Conservation (phyloP, 64 coral and sea anemone genomes). For the Montipora foliosa region DNA sequence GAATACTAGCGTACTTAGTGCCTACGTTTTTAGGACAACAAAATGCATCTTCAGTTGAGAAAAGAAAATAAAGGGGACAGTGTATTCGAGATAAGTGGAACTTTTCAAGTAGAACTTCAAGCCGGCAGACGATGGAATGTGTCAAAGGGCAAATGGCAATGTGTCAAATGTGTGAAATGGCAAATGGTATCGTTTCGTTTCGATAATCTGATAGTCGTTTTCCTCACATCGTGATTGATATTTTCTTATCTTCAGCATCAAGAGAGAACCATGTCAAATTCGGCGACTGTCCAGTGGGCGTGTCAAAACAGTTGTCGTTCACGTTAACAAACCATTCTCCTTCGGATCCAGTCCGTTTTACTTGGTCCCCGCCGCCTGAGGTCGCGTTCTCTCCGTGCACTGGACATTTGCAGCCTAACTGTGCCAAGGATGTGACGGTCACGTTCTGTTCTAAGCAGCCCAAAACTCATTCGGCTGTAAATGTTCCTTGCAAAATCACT, state of each 20-base stretch:
- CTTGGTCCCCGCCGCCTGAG: conserved; percentile 88
- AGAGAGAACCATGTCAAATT: conserved; percentile 90
- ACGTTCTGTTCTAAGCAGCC: conserved; percentile 79
- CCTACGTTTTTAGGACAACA: background rate
- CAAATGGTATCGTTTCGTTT: too few species aligned
- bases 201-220: background rate
- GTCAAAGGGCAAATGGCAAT: too few species aligned
- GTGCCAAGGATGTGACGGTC: conserved; percentile 92
- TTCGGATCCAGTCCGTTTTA: conserved; percentile 88
- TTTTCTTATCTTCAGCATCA: conserved; percentile 44
- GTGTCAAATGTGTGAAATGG: too few species aligned
- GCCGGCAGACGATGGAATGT: background rate
- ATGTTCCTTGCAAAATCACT: conserved; percentile 84
- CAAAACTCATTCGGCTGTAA: conserved; percentile 64
- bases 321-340: conserved; percentile 93
- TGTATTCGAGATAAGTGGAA: too few species aligned
- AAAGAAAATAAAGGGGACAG: too few species aligned
- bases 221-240: background rate
- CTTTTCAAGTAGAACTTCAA: too few species aligned
- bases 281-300: conserved; percentile 87
- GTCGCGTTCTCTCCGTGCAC: conserved; percentile 86
- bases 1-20: too few species aligned
- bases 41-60: too few species aligned
- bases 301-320: conserved; percentile 92
- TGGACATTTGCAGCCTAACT: conserved; percentile 88